These are phyloP conservation scores for Gephyroberyx darwinii DNA, from an alignment of 2,797 vertebrate genomes.

Conservation along the genomic window DNA sequence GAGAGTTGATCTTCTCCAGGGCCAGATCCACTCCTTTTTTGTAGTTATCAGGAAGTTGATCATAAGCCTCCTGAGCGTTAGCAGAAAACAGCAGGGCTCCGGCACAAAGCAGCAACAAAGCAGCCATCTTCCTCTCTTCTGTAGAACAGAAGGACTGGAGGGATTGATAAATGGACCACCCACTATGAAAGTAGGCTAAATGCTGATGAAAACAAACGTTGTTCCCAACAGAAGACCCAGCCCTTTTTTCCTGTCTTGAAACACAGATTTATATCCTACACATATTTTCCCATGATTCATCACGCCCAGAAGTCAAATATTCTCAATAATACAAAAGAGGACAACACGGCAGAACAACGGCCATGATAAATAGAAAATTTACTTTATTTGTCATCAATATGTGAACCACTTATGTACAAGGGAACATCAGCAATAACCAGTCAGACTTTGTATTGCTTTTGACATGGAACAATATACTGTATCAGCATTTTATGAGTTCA, in stretches of 20 bases:
- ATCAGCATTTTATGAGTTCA: constrained; percentile 56
- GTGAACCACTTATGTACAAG: constrained; percentile 68
- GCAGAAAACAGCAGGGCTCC: constrained; percentile 49
- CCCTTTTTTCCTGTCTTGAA: constrained; percentile 20
- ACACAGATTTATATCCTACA: too few relatives aligned
- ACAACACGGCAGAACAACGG: constrained; percentile 9
- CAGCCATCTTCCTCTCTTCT: constrained; percentile 71
- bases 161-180: constrained; percentile 15
- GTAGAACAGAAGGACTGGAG: constrained; percentile 7
- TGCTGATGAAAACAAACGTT: too few relatives aligned
- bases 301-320: not conserved
- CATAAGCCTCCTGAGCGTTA: constrained; percentile 60
- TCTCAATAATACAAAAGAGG: not conserved
- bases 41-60: constrained; percentile 62
- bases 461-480: constrained; percentile 55
- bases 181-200: not conserved
- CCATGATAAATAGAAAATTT: constrained; percentile 78
- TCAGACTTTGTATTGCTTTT: constrained; percentile 63
- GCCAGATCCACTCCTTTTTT: constrained; percentile 77
- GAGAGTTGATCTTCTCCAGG: constrained; percentile 65
- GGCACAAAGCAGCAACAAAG: constrained; percentile 49
- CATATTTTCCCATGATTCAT: not conserved
- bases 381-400: constrained; percentile 79
- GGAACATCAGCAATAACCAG: constrained; percentile 60
- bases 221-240: constrained; percentile 17